These are phyloP conservation scores for Gallirallus australis DNA, from an alignment of 2,797 vertebrate genomes.

Conservation along the genomic window DNA sequence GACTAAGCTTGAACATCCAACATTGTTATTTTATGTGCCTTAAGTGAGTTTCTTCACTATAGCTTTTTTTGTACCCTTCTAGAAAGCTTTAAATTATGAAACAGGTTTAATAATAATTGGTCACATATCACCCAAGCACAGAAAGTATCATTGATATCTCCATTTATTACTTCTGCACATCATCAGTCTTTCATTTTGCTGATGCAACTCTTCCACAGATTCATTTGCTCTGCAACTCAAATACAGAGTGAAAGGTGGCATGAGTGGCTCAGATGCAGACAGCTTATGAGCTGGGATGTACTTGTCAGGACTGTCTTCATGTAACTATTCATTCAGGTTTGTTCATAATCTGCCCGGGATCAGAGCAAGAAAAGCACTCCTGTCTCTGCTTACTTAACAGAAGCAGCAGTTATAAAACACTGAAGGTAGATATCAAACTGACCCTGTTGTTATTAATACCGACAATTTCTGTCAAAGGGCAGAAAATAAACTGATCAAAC, in stretches of 20 bases:
- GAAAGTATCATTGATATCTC: not conserved
- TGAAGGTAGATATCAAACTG: not conserved
- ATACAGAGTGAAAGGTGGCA: not conserved
- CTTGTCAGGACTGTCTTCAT: not conserved
- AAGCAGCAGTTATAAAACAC: not conserved
- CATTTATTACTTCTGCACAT: not conserved
- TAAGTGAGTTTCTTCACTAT: not conserved
- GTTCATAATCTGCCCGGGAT: not conserved
- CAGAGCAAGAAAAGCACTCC: not conserved
- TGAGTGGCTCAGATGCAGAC: not conserved
- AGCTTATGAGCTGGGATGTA: not conserved
- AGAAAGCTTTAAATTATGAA: not conserved
- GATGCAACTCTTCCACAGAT: not conserved
- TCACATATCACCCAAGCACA: not conserved
- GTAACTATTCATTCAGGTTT: not conserved
- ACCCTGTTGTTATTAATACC: too few relatives aligned
- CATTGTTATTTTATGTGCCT: not conserved
- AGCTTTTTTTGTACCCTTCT: not conserved
- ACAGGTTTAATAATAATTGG: not conserved
- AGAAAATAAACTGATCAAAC: not conserved
- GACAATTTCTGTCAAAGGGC: not conserved
- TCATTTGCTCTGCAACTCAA: not conserved
- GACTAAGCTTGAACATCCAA: not conserved
- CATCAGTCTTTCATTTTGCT: not conserved
- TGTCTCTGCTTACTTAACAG: not conserved